Percentiles rank a stretch among this genome's conserved stretches.
phyloP scores from a whole-genome alignment of 2,797 vertebrate genomes.

The Otolemur crassicaudatus region DNA sequence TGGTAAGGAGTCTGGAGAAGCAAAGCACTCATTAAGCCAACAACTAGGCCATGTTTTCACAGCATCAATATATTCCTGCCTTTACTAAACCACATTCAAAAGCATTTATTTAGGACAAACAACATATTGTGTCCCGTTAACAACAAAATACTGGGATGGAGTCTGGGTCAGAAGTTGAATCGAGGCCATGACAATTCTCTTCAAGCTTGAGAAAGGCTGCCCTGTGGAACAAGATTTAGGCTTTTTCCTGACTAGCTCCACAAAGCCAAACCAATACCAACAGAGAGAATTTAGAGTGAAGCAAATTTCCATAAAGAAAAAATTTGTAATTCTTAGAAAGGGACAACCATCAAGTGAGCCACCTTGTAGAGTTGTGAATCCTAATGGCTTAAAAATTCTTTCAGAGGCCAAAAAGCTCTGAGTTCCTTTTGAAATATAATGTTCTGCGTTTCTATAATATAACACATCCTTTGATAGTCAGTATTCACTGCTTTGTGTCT shows the following conservation, averaged over 20 bases:
- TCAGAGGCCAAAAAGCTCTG: not conserved
- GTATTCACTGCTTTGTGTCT: not conserved
- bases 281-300: not conserved
- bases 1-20: not conserved
- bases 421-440: not conserved
- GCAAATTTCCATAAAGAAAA: not conserved
- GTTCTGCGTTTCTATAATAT: not conserved
- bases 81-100: not conserved
- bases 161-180: not conserved
- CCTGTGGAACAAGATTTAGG: not conserved
- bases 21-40: not conserved
- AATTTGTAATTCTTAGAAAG: not conserved
- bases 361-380: not conserved
- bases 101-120: not conserved
- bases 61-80: not conserved
- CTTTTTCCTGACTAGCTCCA: not conserved
- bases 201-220: not conserved
- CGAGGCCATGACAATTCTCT: not conserved
- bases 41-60: not conserved
- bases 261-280: not conserved
- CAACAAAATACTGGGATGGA: not conserved
- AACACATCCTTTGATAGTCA: not conserved
- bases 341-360: not conserved
- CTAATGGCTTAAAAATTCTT: not conserved
- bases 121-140: not conserved